These are phyloP conservation scores for Andinoacara biseriatus DNA, from an alignment of 2,113 vertebrate genomes.

Conservation along the genomic window DNA sequence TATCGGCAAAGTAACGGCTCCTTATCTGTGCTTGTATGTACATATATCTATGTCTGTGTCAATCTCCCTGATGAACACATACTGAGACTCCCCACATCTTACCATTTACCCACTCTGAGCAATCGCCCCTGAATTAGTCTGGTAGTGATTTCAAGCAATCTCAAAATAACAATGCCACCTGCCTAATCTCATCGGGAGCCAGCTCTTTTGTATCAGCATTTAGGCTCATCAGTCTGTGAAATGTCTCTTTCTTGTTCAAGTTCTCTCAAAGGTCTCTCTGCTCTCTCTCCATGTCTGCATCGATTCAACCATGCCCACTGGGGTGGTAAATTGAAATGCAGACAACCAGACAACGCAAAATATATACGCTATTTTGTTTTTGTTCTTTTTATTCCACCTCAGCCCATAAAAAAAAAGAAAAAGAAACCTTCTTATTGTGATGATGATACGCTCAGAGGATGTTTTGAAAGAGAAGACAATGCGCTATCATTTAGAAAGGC, in stretches of 20 bases:
- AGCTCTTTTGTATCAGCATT: slow-evolving; percentile 3
- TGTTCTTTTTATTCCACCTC: not conserved
- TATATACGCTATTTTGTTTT: not conserved
- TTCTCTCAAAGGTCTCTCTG: slow-evolving; percentile 2
- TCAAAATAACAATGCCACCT: slow-evolving; percentile 23
- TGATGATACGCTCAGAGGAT: not conserved
- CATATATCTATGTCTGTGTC: not conserved
- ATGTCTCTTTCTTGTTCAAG: not conserved
- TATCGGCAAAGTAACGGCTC: not conserved
- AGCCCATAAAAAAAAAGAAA: not conserved
- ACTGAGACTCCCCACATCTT: slow-evolving; percentile 15
- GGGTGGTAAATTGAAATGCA: slow-evolving; percentile 54
- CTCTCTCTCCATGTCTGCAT: slow-evolving; percentile 3
- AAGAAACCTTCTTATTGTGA: not conserved
- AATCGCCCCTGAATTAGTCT: slow-evolving; percentile 35
- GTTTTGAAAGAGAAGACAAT: not conserved
- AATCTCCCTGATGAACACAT: slow-evolving; percentile 4
- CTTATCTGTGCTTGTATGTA: not conserved
- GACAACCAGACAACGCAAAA: slow-evolving; percentile 18
- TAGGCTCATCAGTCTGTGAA: slow-evolving; percentile 14
- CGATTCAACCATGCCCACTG: slow-evolving; percentile 3
- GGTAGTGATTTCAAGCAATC: slow-evolving; percentile 26
- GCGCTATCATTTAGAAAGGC: slow-evolving; percentile 4
- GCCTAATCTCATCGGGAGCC: slow-evolving; percentile 27
- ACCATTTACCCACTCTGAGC: slow-evolving; percentile 18